Conservation (phyloP, 2,888 invertebrate genomes). For the Glyphotaelius pellucidus region DNA sequence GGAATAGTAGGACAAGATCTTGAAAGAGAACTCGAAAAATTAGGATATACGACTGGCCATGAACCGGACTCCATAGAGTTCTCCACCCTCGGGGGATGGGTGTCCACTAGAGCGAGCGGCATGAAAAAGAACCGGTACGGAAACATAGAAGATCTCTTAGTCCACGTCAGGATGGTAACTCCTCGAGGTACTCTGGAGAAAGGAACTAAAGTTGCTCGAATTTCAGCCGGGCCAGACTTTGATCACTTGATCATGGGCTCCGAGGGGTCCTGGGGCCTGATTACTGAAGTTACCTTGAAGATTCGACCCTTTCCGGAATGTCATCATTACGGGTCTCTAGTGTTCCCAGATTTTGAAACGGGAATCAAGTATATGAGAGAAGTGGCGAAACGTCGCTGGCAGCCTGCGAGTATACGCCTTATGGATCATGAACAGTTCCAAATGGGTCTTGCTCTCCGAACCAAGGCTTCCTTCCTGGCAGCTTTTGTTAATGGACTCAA, state of each 20-base stretch:
- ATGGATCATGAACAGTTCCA: conserved; percentile 98
- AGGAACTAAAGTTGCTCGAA: conserved; percentile 89
- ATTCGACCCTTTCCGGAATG: conserved; percentile 92
- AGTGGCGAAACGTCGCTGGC: conserved; percentile 87
- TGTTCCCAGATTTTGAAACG: conserved; percentile 95
- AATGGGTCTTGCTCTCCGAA: conserved; percentile 90
- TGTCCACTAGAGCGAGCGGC: conserved; percentile 96
- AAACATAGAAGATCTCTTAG: conserved; percentile 96
- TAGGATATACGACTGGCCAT: conserved; percentile 94
- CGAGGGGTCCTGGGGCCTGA: conserved; percentile 96
- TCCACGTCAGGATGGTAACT: conserved; percentile 93
- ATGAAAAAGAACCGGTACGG: conserved; percentile 99
- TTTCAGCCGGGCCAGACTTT: conserved; percentile 97
- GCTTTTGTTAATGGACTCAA: conserved; percentile 84
- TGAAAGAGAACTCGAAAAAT: conserved; percentile 87
- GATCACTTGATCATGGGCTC: conserved; percentile 90
- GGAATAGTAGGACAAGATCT: conserved; percentile 97
- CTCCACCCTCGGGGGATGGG: conserved; percentile 98
- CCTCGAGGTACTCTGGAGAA: conserved; percentile 90
- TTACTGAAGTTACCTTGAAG: conserved; percentile 94
- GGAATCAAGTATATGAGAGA: conserved; percentile 95
- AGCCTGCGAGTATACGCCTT: conserved; percentile 97
- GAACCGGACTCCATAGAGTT: conserved; percentile 99
- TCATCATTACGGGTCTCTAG: conserved; percentile 94
- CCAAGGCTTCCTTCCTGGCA: conserved; percentile 68